Evolutionary conservation across 2,113 vertebrate genomes (phyloP), one percentile per base, ranked within the genome.

Genomic region (Oostethus manadensis): DNA sequence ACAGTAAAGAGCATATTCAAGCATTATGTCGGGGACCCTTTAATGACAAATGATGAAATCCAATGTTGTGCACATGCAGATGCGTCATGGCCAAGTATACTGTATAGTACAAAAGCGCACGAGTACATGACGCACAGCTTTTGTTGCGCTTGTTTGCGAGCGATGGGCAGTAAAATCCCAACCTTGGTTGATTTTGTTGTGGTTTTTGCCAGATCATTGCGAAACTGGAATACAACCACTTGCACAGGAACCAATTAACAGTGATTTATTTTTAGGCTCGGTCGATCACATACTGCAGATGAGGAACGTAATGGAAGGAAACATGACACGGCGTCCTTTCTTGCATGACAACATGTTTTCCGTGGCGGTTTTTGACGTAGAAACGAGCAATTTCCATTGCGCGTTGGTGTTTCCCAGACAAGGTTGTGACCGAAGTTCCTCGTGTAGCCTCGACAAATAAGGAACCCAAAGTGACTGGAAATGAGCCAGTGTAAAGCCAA

Each of bases 141-240:
- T n/a, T n/a, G n/a, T n/a, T n/a, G n/a, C n/a, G n/a, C n/a, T n/a
- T n/a, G n/a, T n/a, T n/a, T n/a, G n/a, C n/a, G n/a, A n/a, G n/a
- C n/a, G n/a, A n/a, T n/a, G n/a, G n/a, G n/a, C n/a, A n/a, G n/a
- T n/a, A n/a, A n/a, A n/a, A n/a, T n/a, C n/a, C n/a, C n/a, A n/a
- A n/a, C n/a, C n/a, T n/a, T n/a, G n/a, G n/a, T n/a, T n/a, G n/a
- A n/a, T n/a, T n/a, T n/a, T 33, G 29, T 7, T 33, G 29, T 33
- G 4, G 5, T 8, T 57, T 62, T 18, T 65, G 33, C 58, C 60
- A 55, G 23, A 14, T 74, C 51, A 58, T 47, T 13, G 42, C 74
- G 71, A 65, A 7, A 38, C 15, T 58, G 13, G 18, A 1, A 68
- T 62, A 68, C 33, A 33, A 11, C 50, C 42, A 26, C 64, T 65